Evolutionary conservation across 2,888 invertebrate genomes (phyloP), one percentile per base, ranked within the genome.

Genomic region (Ormyrus nitidulus): DNA sequence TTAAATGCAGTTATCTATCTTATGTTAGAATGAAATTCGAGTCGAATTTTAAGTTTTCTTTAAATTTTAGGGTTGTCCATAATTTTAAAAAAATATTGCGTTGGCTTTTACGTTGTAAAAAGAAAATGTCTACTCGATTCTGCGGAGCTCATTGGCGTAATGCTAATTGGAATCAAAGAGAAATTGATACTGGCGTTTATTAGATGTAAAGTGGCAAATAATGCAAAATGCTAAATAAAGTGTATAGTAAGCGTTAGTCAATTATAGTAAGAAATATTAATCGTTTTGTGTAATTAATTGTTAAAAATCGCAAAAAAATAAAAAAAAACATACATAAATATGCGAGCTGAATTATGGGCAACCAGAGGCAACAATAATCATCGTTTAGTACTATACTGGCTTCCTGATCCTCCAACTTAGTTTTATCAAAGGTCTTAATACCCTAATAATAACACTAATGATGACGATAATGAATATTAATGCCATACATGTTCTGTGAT

Each of bases 401-500:
- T 90, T 89, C 89, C 90, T 87, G 88, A 89, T 88, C 87, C 90
- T 87, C 88, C 87, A 86, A 89, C 86, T 86, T 89, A 90, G 89
- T 89, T 89, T 86, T 88, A 89, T 86, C 86, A 85, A 87, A 86
- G 84, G 85, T 87, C 87, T 86, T 87, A 82, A 81, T 80, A 70
- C 69, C 76, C 76, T 82, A 77, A 73, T 84, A 84, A 84, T 84
- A 87, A 89, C 86, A 87, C 88, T 86, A 86, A 89, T 86, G 88
- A 89, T 85, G 89, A 90, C 86, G 87, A 90, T 86, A 88, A 89
- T 85, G 88, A 90, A 86, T 87, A 90, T 90, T 90, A 90, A 91
- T 91, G 91, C 91, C 91, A 91, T 91, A 91, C 90, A 90, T 91
- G 90, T 91, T 91, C 91, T 91, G 91, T 91, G 91, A 91, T 91